These are phyloP conservation scores for Volucella zonaria DNA, from an alignment of 2,888 invertebrate genomes.

Conservation along the genomic window DNA sequence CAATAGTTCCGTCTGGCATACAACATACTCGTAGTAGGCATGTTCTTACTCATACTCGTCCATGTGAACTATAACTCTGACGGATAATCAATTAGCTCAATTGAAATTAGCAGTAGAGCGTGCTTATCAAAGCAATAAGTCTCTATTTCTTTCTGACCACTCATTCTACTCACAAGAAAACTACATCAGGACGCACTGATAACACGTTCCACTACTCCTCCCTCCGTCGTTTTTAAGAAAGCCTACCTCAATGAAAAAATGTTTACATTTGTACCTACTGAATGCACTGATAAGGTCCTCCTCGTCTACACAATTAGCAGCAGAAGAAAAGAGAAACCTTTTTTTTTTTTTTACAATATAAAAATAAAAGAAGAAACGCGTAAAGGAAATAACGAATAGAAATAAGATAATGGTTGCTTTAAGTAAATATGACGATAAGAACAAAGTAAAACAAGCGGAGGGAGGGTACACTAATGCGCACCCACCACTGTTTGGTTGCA, in stretches of 20 bases:
- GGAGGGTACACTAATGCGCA: conserved; percentile 39
- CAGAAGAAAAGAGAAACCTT: not conserved
- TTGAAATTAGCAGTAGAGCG: no score
- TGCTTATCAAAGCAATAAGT: no score
- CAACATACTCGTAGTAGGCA: no score
- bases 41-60: no score
- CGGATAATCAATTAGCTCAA: no score
- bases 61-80: no score
- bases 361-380: conserved; percentile 7
- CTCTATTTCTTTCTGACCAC: no score
- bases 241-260: conserved; percentile 66
- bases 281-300: conserved; percentile 63
- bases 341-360: conserved; percentile 14
- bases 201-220: conserved; percentile 25
- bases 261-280: conserved; percentile 68
- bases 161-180: conserved; percentile 31
- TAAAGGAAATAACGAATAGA: conserved; percentile 33
- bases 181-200: conserved; percentile 42
- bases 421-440: conserved; percentile 55
- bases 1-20: no score
- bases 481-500: conserved; percentile 37
- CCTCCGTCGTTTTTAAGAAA: conserved; percentile 15
- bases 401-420: conserved; percentile 51
- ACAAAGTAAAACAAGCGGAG: conserved; percentile 39
- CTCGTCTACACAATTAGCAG: conserved; percentile 39